Percentiles rank a stretch among this genome's conserved stretches.
These are phyloP conservation scores for Eurystomus glaucurus DNA, from an alignment of 2,797 vertebrate species.

Conservation along the genomic window DNA sequence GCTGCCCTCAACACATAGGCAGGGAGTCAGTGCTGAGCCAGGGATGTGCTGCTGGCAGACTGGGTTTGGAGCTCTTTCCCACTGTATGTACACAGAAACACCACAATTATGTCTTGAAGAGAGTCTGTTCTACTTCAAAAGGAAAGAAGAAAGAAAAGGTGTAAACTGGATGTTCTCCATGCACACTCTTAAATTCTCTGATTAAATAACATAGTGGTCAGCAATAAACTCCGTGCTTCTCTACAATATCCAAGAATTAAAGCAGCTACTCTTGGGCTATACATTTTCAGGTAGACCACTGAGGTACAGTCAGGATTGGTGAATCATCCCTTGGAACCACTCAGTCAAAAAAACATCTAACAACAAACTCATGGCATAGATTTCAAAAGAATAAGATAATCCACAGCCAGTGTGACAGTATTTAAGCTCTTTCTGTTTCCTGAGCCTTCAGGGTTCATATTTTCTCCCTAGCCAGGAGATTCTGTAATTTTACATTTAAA, in stretches of 20 bases:
- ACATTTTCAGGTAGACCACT: not conserved
- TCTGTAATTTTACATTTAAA: not conserved
- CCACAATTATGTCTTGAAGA: not conserved
- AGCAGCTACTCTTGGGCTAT: not conserved
- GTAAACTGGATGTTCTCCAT: not conserved
- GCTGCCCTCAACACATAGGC: rapidly evolving
- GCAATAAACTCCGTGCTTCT: not conserved
- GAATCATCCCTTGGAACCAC: not conserved
- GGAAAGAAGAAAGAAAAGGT: not conserved
- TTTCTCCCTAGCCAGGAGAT: not conserved
- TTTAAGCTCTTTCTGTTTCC: not conserved
- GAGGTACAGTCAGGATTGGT: not conserved
- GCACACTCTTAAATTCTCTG: not conserved
- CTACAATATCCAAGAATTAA: not conserved
- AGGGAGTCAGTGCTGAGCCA: not conserved
- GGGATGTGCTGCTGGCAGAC: not conserved
- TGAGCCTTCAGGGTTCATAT: not conserved
- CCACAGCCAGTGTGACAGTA: not conserved
- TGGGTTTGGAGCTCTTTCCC: not conserved
- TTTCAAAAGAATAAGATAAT: not conserved
- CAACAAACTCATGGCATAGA: not conserved
- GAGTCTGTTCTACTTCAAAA: not conserved
- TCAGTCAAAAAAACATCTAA: not conserved
- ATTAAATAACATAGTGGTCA: not conserved
- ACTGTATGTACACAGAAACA: not conserved